phyloP scores from a whole-genome alignment of 2,113 vertebrate species.

The Actinemys pallida region DNA sequence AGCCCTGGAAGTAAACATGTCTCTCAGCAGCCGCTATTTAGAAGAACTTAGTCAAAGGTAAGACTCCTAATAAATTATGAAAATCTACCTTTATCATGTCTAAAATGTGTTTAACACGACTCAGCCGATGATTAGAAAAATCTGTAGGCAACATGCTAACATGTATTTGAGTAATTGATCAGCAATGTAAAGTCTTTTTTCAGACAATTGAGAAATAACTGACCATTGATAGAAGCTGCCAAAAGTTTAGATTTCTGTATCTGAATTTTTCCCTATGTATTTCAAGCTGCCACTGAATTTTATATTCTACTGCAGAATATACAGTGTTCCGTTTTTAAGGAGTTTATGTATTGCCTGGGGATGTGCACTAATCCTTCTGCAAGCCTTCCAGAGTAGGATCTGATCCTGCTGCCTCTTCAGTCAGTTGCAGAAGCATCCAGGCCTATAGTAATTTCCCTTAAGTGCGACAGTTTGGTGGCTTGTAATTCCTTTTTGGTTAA shows the following conservation, averaged over 20 bases:
- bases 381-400: not conserved
- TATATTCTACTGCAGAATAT: not conserved
- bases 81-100: accelerated
- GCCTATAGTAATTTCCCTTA: not conserved
- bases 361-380: not conserved
- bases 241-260: not conserved
- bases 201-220: not conserved
- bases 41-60: slow-evolving; percentile 99
- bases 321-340: not conserved
- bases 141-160: accelerated
- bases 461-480: not conserved
- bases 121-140: not conserved
- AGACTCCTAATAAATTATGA: not conserved
- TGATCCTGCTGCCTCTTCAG: not conserved
- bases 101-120: not conserved
- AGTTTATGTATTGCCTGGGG: not conserved
- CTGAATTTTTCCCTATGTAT: not conserved
- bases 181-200: not conserved
- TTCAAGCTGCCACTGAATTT: not conserved
- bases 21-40: slow-evolving; percentile 95
- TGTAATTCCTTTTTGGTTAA: not conserved
- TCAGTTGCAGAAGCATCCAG: not conserved
- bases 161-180: not conserved
- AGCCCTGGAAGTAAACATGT: slow-evolving; percentile 99
- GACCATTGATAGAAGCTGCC: not conserved